A percentile compares a stretch with the other conserved stretches of the same genome.
Evolutionary conservation across 2,797 vertebrate genomes (phyloP).

Genomic region (Brachyrhaphis roseni): DNA sequence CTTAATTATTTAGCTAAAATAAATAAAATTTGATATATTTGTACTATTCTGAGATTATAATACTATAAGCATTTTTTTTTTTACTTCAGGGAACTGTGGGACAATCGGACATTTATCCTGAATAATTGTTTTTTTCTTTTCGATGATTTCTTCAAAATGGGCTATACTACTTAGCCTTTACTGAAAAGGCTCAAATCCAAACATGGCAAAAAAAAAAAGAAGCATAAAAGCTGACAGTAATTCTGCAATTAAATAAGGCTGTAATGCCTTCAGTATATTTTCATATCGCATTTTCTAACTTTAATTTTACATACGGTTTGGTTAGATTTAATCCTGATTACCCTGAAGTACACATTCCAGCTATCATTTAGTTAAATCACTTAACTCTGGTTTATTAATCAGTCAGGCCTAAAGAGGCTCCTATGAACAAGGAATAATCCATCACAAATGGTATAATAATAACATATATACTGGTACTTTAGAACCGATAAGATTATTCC

Average conservation of each 20-base stretch:
- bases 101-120: too few relatives aligned
- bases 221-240: not conserved
- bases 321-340: not conserved
- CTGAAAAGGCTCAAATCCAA: not conserved
- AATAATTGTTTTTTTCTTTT: not conserved
- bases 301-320: not conserved
- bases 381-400: not conserved
- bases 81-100: too few relatives aligned
- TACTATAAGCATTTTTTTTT: too few relatives aligned
- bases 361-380: not conserved
- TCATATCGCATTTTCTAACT: not conserved
- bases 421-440: not conserved
- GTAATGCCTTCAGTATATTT: not conserved
- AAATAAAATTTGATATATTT: slow-evolving; percentile 13
- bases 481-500: not conserved
- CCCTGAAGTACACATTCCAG: not conserved
- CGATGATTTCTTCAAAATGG: not conserved
- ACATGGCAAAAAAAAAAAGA: not conserved
- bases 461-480: not conserved
- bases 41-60: not conserved
- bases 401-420: not conserved
- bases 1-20: not conserved
- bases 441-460: not conserved
- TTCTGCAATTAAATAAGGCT: not conserved
- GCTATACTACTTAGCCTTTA: not conserved